Evolutionary conservation across 2,888 invertebrate genomes (phyloP).

Genomic region (Drosophila hamatofila): DNA sequence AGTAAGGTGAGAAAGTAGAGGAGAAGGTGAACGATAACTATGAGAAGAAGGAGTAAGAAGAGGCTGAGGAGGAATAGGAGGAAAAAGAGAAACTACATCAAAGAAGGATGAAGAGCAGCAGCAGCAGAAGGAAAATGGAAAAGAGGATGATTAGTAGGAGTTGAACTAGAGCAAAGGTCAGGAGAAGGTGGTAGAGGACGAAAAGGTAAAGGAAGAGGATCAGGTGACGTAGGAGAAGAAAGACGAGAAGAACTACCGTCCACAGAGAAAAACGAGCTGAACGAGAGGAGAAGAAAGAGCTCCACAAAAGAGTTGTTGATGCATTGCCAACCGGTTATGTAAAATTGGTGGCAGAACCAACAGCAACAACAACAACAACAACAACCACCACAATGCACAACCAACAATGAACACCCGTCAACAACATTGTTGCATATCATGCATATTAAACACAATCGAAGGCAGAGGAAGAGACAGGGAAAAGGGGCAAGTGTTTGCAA

Average conservation of each 20-base stretch:
- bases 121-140: neutral
- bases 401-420: constrained; percentile 22
- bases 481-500: too few species aligned
- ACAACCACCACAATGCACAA: neutral
- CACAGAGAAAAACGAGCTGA: neutral
- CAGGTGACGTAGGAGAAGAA: neutral
- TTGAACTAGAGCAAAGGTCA: too few species aligned
- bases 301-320: constrained; percentile 33
- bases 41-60: neutral
- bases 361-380: constrained; percentile 1
- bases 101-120: neutral
- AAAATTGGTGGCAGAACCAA: constrained; percentile 55
- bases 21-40: neutral
- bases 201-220: neutral
- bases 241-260: neutral
- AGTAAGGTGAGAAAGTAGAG: neutral
- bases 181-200: too few species aligned
- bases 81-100: neutral
- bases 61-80: neutral
- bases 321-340: constrained; percentile 72
- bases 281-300: neutral
- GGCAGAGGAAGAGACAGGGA: neutral
- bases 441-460: constrained; percentile 59
- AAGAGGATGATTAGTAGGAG: neutral
- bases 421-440: constrained; percentile 63